These are phyloP conservation scores for Ormyrus nitidulus DNA, from an alignment of 2,888 invertebrate genomes.

Conservation along the genomic window DNA sequence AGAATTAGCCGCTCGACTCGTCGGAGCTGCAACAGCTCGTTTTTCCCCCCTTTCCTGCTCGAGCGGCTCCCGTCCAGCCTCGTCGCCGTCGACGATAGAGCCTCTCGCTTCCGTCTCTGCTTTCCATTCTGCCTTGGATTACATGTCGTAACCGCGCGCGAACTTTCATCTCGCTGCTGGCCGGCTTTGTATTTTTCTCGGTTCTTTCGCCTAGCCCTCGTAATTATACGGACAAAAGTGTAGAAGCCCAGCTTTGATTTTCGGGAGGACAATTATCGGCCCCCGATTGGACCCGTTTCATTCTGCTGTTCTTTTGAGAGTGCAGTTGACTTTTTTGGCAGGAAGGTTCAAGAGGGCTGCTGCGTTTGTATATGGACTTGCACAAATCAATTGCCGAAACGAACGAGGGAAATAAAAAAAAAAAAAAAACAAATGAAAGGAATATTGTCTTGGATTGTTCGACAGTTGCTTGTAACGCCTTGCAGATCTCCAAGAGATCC, in stretches of 20 bases:
- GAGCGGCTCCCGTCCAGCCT: background rate
- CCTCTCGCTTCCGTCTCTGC: background rate
- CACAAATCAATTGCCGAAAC: too few relatives aligned
- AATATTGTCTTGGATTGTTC: too few relatives aligned
- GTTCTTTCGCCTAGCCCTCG: too few relatives aligned
- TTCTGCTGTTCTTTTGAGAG: background rate
- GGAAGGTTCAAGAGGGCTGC: too few relatives aligned
- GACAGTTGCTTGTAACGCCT: too few relatives aligned
- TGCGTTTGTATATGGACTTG: too few relatives aligned
- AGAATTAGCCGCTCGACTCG: too few relatives aligned
- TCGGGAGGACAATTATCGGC: background rate
- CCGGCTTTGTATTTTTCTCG: too few relatives aligned
- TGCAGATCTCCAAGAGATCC: too few relatives aligned
- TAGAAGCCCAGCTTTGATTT: constrained; percentile 14
- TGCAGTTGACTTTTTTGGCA: too few relatives aligned
- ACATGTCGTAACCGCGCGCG: background rate
- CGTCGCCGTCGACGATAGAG: background rate
- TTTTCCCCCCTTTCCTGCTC: background rate
- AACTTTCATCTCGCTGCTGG: background rate
- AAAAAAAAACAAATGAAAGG: too few relatives aligned
- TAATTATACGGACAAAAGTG: background rate
- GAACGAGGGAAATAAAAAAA: too few relatives aligned
- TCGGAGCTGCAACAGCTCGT: background rate
- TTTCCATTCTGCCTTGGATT: background rate
- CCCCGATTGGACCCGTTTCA: background rate